Evolutionary conservation across 1,140 invertebrate genomes (phyloP), one percentile per base, ranked within the genome.

Genomic region (Scaptomyza hsui): DNA sequence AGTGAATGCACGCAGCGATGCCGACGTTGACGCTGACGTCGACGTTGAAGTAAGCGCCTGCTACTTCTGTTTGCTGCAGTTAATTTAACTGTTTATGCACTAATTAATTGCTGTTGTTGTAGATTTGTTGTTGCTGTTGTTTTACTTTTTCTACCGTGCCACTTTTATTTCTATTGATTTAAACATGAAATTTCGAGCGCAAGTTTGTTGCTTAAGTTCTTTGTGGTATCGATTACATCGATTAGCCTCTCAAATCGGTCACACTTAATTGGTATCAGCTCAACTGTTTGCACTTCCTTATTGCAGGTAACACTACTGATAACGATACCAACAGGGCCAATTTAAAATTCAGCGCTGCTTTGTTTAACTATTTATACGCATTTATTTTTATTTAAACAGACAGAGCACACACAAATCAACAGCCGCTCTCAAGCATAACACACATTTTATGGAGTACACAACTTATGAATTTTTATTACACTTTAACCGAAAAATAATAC

Each of bases 41-140:
- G n/a, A n/a, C 32, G 3, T 4, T 16, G 24, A 12, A 24, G 21
- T 53, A 42, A 24, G 21, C 6, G 29, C 19, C 19, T 21, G 19
- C 19, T 21, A 21, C 19, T 21, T 21, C 19, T 32, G 29, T 67
- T 75, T 74, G 70, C 75, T 56, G 60, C 75, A 65, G 71, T 78
- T 81, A 86, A 81, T 65, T 88, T 78, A 88, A 82, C 75, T 89
- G 69, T 89, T 89, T 89, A 89, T 89, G 86, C 86, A 89, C 86
- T 89, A 89, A 89, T 89, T 89, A 89, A 89, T 89, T 89, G 86
- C 67, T 44, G 51, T 19, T 45, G 37, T 9, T 52, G 53, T 41
- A 55, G 59, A 42, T 57, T 74, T 32, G 49, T 21, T 61, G 26
- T 61, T 56, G 56, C 51, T 19, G 52, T 63, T 64, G 39, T 42